These are phyloP conservation scores for Panzeria rudis DNA, from an alignment of 2,888 invertebrate species.

Conservation along the genomic window DNA sequence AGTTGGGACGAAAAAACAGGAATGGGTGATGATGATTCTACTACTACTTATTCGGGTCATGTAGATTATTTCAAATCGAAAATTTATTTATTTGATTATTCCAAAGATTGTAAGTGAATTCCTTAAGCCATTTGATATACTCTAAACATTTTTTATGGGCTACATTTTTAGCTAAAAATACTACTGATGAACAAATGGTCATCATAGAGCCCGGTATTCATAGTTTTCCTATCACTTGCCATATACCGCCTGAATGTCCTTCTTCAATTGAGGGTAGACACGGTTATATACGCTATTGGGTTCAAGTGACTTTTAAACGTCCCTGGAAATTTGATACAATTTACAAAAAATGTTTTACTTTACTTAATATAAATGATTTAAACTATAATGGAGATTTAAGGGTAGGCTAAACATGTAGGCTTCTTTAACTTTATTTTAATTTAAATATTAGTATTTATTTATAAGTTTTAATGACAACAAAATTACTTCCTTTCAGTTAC, in stretches of 20 bases:
- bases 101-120: background rate
- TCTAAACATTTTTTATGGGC: background rate
- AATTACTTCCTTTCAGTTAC: conserved; percentile 74
- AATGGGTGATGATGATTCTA: background rate
- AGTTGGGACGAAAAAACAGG: conserved; percentile 28
- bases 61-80: conserved; percentile 83
- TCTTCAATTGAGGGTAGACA: conserved; percentile 84
- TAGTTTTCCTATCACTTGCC: conserved; percentile 84
- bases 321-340: conserved; percentile 92
- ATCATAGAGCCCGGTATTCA: conserved; percentile 83
- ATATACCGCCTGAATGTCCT: conserved; percentile 84
- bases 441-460: background rate
- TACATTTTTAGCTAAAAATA: conserved; percentile 66
- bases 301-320: conserved; percentile 88
- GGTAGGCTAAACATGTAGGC: background rate
- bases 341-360: conserved; percentile 89
- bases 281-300: conserved; percentile 86
- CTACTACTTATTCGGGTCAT: conserved; percentile 71
- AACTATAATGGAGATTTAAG: conserved; percentile 12
- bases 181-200: conserved; percentile 59
- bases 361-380: conserved; percentile 86
- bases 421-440: background rate
- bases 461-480: background rate
- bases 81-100: conserved; percentile 15
- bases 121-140: background rate